Conservation (phyloP, 2,888 invertebrate species). For the Emmelina monodactyla region DNA sequence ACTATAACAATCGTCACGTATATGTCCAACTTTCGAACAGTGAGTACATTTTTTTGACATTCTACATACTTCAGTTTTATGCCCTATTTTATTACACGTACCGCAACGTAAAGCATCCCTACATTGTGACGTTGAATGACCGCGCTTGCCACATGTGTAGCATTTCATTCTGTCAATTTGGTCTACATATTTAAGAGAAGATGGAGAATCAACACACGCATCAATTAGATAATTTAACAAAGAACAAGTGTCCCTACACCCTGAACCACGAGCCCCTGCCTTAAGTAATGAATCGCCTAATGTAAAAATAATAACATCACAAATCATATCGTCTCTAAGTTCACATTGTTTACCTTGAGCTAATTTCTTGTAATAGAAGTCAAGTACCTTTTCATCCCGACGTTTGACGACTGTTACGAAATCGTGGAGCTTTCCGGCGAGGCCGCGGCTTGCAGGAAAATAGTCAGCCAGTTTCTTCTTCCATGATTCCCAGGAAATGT, state of each 20-base stretch:
- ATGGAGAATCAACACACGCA: constrained; percentile 1
- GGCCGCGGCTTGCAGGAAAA: constrained; percentile 7
- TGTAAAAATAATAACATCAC: constrained; percentile 9
- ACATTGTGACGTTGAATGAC: constrained; percentile 3
- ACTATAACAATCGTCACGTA: constrained; percentile 3
- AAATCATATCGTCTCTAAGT: constrained; percentile 6
- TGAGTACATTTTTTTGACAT: constrained; percentile 4
- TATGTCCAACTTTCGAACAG: constrained; percentile 6
- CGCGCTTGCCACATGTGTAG: constrained; percentile 4
- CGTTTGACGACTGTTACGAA: constrained; percentile 3
- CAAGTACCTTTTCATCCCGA: constrained; percentile 5
- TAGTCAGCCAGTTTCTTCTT: constrained; percentile 5
- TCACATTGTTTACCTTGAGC: constrained; percentile 6
- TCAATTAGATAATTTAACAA: constrained; percentile 7
- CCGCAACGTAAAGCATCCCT: constrained; percentile 2
- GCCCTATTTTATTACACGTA: constrained; percentile 6
- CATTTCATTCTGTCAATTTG: constrained; percentile 2
- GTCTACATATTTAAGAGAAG: neutral
- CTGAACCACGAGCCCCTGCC: constrained; percentile 4
- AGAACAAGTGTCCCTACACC: constrained; percentile 7
- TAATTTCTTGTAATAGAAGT: constrained; percentile 9
- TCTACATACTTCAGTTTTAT: constrained; percentile 3
- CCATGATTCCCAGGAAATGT: constrained; percentile 8
- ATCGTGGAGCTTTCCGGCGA: constrained; percentile 1
- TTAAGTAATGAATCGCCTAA: constrained; percentile 7